Conservation (phyloP, 2,113 vertebrate species). For the Bagarius yarrelli region DNA sequence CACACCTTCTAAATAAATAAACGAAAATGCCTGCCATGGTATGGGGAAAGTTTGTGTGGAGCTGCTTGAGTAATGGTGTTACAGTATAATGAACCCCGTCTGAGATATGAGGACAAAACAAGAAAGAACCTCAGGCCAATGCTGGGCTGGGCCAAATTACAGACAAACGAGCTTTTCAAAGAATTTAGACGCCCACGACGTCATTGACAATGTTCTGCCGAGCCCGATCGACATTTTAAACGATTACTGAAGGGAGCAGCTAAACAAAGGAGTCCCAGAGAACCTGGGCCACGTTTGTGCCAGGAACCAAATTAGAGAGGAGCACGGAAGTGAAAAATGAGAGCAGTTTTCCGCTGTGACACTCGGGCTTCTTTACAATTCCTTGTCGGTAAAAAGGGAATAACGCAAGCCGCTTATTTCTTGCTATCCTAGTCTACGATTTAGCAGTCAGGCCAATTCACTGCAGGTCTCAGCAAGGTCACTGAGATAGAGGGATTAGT, state of each 20-base stretch:
- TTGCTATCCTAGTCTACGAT: slow-evolving; percentile 24
- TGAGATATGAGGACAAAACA: slow-evolving; percentile 20
- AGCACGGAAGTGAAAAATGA: slow-evolving; percentile 45
- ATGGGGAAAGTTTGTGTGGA: not conserved
- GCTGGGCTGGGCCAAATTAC: not conserved
- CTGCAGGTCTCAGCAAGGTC: slow-evolving; percentile 42
- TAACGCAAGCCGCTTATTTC: slow-evolving; percentile 41
- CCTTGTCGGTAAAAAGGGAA: slow-evolving; percentile 12
- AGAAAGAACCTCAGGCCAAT: not conserved
- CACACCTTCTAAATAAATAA: not conserved
- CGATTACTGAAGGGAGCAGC: not conserved
- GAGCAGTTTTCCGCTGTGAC: slow-evolving; percentile 44
- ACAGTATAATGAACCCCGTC: slow-evolving; percentile 24
- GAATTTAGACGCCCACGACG: not conserved
- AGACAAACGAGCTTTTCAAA: slow-evolving; percentile 1
- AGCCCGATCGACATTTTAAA: slow-evolving; percentile 6
- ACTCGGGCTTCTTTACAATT: slow-evolving; percentile 11
- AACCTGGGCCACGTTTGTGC: slow-evolving; percentile 6
- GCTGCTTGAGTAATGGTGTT: not conserved
- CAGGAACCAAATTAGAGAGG: slow-evolving; percentile 30
- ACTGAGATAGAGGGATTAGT: slow-evolving; percentile 41
- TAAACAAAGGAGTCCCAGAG: slow-evolving; percentile 9
- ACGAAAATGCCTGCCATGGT: not conserved
- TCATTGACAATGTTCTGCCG: not conserved
- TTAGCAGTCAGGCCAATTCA: slow-evolving; percentile 38